Percentiles rank a stretch among this genome's conserved stretches.
Conservation (phyloP, 2,888 invertebrate species). For the Laothoe populi region DNA sequence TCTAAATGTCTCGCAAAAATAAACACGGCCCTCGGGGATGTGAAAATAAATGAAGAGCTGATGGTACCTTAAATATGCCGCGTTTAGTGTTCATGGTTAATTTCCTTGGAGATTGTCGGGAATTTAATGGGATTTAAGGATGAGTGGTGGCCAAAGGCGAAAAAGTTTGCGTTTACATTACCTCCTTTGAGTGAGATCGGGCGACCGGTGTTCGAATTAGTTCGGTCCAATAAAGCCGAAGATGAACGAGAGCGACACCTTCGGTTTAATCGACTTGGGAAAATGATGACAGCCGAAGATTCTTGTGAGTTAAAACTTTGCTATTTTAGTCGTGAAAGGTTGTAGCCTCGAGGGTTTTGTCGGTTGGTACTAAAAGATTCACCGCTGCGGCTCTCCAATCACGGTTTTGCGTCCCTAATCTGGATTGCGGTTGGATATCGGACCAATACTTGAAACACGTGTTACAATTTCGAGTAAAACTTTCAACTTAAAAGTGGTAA, state of each 20-base stretch:
- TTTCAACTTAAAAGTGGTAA: background rate
- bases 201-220: background rate
- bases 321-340: conserved; percentile 47
- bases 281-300: conserved; percentile 46
- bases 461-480: conserved; percentile 9
- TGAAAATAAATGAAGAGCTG: conserved; percentile 59
- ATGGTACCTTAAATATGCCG: conserved; percentile 57
- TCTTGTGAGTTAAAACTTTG: conserved; percentile 47
- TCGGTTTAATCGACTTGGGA: conserved; percentile 37
- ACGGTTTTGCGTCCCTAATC: conserved; percentile 35
- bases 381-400: conserved; percentile 44
- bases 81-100: conserved; percentile 58
- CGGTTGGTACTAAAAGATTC: conserved; percentile 49
- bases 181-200: background rate
- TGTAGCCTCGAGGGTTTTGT: conserved; percentile 44
- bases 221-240: conserved; percentile 10
- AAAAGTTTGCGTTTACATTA: conserved; percentile 38
- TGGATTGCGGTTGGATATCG: conserved; percentile 3
- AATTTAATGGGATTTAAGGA: conserved; percentile 48
- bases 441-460: conserved; percentile 12
- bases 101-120: conserved; percentile 60
- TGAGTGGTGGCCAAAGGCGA: conserved; percentile 38
- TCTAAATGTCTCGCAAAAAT: conserved; percentile 53
- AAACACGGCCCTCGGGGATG: conserved; percentile 47
- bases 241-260: conserved; percentile 30